Percentiles rank a stretch among this genome's conserved stretches.
Conservation (phyloP, 2,113 vertebrate species). For the Cryptotis parvus region DNA sequence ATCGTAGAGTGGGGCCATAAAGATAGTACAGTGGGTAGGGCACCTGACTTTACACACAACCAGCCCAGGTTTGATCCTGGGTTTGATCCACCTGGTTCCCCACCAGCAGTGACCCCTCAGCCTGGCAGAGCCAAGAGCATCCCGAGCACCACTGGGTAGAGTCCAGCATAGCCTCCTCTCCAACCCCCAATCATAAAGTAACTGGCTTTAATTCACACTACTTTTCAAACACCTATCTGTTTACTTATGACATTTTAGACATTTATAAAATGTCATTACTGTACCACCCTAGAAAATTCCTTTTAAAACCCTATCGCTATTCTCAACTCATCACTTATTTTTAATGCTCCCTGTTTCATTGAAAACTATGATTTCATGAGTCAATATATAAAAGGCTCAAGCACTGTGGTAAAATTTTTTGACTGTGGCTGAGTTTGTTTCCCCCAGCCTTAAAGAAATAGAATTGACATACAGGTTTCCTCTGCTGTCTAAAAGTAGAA, state of each 20-base stretch:
- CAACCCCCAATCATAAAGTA: no score
- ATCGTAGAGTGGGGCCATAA: no score
- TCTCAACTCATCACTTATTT: conserved; percentile 2
- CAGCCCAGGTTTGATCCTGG: no score
- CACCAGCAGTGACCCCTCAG: no score
- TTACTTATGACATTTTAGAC: neutral
- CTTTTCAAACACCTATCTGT: no score
- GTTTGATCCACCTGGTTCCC: no score
- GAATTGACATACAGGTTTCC: neutral
- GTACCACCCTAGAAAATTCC: neutral
- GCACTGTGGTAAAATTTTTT: neutral
- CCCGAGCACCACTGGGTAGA: no score
- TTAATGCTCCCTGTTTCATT: neutral
- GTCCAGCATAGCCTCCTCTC: no score
- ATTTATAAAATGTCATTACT: neutral
- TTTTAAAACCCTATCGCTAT: neutral
- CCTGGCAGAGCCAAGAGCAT: no score
- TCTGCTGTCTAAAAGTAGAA: neutral
- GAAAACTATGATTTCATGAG: neutral
- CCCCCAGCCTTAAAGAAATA: neutral
- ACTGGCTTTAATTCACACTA: no score
- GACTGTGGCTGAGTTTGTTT: neutral
- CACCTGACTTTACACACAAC: no score
- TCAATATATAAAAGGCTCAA: neutral
- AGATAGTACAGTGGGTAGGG: no score